Conservation (phyloP, 2,888 invertebrate genomes). For the Mystacides longicornis region DNA sequence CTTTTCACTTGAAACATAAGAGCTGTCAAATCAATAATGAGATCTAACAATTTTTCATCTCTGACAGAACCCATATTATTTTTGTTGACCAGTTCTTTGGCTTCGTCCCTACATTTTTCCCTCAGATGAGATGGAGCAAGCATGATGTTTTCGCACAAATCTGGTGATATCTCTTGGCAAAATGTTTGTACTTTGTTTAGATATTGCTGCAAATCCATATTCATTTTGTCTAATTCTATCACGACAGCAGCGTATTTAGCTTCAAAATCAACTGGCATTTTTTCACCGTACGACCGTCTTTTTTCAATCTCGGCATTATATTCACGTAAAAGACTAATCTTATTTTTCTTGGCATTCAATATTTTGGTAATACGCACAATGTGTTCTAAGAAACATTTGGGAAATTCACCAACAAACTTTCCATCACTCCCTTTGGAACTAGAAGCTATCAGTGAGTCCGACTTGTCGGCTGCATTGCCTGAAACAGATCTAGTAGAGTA, state of each 20-base stretch:
- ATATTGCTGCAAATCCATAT: constrained; percentile 78
- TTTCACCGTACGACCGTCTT: constrained; percentile 70
- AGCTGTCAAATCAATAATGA: constrained; percentile 83
- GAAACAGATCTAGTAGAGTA: constrained; percentile 38
- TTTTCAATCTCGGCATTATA: constrained; percentile 90
- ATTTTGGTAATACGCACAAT: constrained; percentile 85
- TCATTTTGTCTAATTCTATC: constrained; percentile 85
- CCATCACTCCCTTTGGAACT: constrained; percentile 39
- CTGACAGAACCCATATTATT: constrained; percentile 57
- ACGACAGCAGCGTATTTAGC: constrained; percentile 81
- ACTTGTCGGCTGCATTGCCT: constrained; percentile 34
- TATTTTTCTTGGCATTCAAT: constrained; percentile 70
- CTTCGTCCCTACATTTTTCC: constrained; percentile 82
- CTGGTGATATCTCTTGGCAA: constrained; percentile 81
- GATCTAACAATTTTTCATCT: constrained; percentile 58
- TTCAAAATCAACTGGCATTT: constrained; percentile 81
- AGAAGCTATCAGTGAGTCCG: constrained; percentile 63
- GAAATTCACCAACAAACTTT: constrained; percentile 68
- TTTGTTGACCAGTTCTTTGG: constrained; percentile 68
- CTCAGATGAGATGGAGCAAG: constrained; percentile 81
- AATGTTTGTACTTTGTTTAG: constrained; percentile 77
- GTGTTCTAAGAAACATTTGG: constrained; percentile 74
- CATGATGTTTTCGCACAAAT: constrained; percentile 79
- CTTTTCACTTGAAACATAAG: constrained; percentile 83
- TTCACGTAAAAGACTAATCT: constrained; percentile 70